Base-by-base conservation (phyloP, 2,113 vertebrate species). In the Chaetodon trifascialis region DNA sequence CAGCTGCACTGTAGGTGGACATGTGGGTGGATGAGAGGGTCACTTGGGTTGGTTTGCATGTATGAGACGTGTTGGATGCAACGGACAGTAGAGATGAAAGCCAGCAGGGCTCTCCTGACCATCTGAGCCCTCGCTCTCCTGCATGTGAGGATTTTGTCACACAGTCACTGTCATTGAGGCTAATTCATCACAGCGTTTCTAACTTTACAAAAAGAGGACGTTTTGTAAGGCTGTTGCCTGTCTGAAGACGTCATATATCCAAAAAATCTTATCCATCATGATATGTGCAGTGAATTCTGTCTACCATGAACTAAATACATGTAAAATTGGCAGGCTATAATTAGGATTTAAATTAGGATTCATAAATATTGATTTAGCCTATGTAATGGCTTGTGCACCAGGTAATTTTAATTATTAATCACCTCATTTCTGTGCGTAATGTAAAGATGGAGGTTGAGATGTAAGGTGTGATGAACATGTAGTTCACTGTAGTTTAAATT, bases 401-500 rank as follows among this genome's bases (percentile, higher is more conserved):
- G 55, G 40, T 51, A 12, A 66, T 59, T 12, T 92, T n/a, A 90
- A 94, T 85, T 84, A 90, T 92, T 90, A 76, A 92, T 79, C 40
- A 74, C n/a, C 80, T 88, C 2, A 91, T 92, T 91, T 89, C 88
- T 73, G 15, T 72, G 62, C 73, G 63, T 70, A 88, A 80, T 66
- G 82, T 91, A 86, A 90, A 88, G 87, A 59, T 71, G 17, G 80
- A 84, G 74, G 46, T 54, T 66, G 46, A 66, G 68, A 75, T 79
- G 44, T 85, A 69, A 52, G 44, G 65, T 70, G 15, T 4, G 17
- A 23, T 55, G 59, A 81, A 51, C 40, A 14, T 79, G 40, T 73
- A 17, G 40, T 9, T 74, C 67, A 12, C 21, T 60, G 6, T n/a
- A 40, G 17, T 42, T 72, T 60, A 16, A 44, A 19, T 76, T 19